These are phyloP conservation scores for Hemibagrus guttatus DNA, from an alignment of 2,797 vertebrate species.

Conservation along the genomic window DNA sequence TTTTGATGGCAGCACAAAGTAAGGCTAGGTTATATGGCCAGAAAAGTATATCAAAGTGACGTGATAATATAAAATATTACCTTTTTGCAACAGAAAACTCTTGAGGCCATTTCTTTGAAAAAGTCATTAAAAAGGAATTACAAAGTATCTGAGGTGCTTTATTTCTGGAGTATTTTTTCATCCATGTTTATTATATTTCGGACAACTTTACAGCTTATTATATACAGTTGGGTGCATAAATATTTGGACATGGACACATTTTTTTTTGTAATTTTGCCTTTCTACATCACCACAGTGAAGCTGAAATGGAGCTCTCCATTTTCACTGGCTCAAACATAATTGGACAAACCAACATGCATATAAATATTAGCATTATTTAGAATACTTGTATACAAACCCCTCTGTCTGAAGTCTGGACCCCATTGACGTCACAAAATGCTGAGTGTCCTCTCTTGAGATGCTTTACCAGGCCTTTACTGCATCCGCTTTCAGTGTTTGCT, in stretches of 20 bases:
- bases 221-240: neutral
- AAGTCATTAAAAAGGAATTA: constrained; percentile 25
- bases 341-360: no score
- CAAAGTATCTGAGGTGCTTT: neutral
- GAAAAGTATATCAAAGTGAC: neutral
- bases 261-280: neutral
- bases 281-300: neutral
- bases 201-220: neutral
- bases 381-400: no score
- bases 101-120: neutral
- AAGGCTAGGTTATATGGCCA: neutral
- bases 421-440: no score
- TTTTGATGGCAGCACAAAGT: neutral
- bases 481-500: no score
- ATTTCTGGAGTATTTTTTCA: neutral
- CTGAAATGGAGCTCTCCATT: neutral
- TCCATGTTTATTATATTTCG: neutral
- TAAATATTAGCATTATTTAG: no score
- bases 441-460: no score
- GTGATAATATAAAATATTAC: neutral
- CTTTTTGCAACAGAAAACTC: neutral
- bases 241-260: neutral
- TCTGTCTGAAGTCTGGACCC: neutral
- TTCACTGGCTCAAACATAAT: neutral
- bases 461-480: no score